Evolutionary conservation across 2,888 invertebrate species (phyloP).

Genomic region (Pelosia muscerda): DNA sequence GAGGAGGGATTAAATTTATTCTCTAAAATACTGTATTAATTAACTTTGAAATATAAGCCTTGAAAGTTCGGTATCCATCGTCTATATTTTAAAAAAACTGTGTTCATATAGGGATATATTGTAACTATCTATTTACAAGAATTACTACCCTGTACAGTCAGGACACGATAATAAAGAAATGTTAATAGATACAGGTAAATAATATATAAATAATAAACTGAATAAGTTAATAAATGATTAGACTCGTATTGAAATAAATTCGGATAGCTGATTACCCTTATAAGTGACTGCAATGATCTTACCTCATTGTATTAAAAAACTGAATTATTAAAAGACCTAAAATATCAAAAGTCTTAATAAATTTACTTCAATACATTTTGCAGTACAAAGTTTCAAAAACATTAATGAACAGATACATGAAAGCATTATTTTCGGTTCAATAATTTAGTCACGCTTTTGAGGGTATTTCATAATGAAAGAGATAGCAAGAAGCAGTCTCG

Average conservation of each 20-base stretch:
- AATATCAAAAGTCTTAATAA: too few species aligned
- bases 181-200: slow-evolving; percentile 34
- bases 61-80: slow-evolving; percentile 25
- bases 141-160: slow-evolving; percentile 42
- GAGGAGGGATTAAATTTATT: neutral
- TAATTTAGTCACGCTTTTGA: neutral
- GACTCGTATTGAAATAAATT: neutral
- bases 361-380: neutral
- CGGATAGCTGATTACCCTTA: neutral
- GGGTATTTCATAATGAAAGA: neutral
- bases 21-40: neutral
- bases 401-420: neutral
- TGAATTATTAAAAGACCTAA: too few species aligned
- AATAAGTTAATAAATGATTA: neutral
- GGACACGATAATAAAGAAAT: slow-evolving; percentile 26
- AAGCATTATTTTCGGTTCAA: neutral
- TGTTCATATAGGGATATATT: slow-evolving; percentile 47
- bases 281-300: too few species aligned
- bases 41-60: neutral
- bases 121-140: slow-evolving; percentile 44
- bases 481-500: neutral
- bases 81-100: slow-evolving; percentile 36
- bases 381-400: neutral
- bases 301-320: too few species aligned
- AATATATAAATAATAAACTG: slow-evolving; percentile 4